Percentiles rank a stretch among this genome's conserved stretches.
Evolutionary conservation across 2,113 vertebrate species (phyloP).

Genomic region (Notiomystis cincta): DNA sequence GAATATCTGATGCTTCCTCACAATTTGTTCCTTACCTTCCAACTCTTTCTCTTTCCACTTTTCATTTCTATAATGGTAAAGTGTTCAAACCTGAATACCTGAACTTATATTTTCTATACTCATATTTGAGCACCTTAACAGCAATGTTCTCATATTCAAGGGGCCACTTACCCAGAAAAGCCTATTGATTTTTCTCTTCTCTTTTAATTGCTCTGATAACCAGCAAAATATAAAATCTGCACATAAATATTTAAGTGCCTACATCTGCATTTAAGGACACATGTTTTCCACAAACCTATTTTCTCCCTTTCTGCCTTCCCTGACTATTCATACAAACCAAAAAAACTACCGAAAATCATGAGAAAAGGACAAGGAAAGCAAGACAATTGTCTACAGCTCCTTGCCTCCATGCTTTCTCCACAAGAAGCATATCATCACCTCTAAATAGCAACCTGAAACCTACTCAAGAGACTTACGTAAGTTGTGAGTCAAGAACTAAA

Average conservation of each 20-base stretch:
- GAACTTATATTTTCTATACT: not conserved
- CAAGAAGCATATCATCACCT: slow-evolving; percentile 20
- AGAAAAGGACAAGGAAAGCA: not conserved
- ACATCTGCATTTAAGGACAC: not conserved
- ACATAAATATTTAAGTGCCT: not conserved
- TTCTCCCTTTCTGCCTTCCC: not conserved
- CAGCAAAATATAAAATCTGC: not conserved
- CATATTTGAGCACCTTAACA: not conserved
- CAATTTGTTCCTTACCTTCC: not conserved
- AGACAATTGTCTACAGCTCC: not conserved
- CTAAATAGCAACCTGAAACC: slow-evolving; percentile 61
- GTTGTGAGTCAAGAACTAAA: slow-evolving; percentile 39
- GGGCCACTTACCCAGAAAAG: not conserved
- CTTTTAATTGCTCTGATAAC: not conserved
- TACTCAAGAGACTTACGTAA: slow-evolving; percentile 54
- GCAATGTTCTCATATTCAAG: not conserved
- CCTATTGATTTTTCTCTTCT: not conserved
- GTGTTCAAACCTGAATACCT: not conserved
- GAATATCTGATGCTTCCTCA: not conserved
- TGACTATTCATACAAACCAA: not conserved
- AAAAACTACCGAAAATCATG: not conserved
- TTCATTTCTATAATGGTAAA: not conserved
- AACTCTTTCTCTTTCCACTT: slow-evolving; percentile 9
- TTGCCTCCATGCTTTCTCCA: not conserved
- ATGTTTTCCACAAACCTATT: not conserved